Base-by-base conservation (phyloP, 2,113 vertebrate genomes). In the Anseranas semipalmata region DNA sequence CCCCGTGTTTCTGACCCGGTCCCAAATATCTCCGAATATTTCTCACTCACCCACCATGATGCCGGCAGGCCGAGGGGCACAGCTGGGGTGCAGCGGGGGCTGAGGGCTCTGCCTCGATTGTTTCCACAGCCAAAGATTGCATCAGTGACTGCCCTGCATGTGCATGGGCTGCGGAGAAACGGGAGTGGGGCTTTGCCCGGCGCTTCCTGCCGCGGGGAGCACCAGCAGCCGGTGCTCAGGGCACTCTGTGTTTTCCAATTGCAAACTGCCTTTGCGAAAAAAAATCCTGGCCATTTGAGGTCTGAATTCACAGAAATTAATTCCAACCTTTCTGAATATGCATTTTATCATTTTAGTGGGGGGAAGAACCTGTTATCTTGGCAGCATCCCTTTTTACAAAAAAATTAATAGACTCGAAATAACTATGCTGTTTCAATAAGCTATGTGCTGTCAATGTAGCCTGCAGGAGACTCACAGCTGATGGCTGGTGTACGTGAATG, bases 91-190 rank as follows among this genome's bases (percentile, higher is more conserved):
- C 41, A 12, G 41, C 41, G 41, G 41, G 41, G 41, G 41, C 41
- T 12, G 41, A 41, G 41, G 41, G 41, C 41, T 41, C 41, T 41
- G 41, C 10, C 41, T 41, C 41, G 41, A 41, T 70, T 35, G 0
- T 27, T n/a, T 32, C 14, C 35, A 6, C 15, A 48, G 56, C n/a
- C 12, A 22, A 39, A 11, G 3, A 9, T n/a, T 1, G 30, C 30
- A 4, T 3, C 33, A 33, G 4, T 6, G 2, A 72, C 52, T 8
- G 19, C 56, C 25, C 13, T 17, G 10, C 22, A 9, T 4, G 4
- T 9, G 1, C 7, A 8, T 2, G 17, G 66, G n/a, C 63, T 19
- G 1, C 3, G 11, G n/a, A n/a, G 52, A 11, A n/a, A 14, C 1
- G 9, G 39, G 10, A 12, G 8, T 4, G 10, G 15, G 16, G 28